Conservation (phyloP, 2,113 vertebrate species). For the Paradoxurus hermaphroditus region DNA sequence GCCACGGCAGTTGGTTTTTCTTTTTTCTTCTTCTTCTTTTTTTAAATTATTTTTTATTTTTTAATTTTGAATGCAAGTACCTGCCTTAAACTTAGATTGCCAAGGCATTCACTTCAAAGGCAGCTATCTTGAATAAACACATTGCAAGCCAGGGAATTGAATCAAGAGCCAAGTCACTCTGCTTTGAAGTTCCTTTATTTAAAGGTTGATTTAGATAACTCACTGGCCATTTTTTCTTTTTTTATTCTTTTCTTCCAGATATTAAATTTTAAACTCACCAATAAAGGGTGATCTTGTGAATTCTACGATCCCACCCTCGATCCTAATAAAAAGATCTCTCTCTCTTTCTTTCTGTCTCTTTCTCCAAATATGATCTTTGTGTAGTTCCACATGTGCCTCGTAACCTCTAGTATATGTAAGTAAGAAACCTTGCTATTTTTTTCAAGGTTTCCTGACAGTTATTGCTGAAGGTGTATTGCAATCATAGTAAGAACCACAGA, state of each 20-base stretch:
- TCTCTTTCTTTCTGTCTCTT: background rate
- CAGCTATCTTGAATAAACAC: background rate
- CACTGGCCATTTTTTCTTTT: background rate
- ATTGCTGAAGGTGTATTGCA: background rate
- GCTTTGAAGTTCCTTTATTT: background rate
- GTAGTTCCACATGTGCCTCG: background rate
- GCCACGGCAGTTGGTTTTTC: background rate
- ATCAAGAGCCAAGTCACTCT: background rate
- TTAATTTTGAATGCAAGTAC: no score
- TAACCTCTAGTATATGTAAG: background rate
- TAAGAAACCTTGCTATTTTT: background rate
- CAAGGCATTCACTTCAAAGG: background rate
- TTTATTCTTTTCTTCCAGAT: background rate
- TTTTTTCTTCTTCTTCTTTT: background rate
- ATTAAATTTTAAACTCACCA: background rate
- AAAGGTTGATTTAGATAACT: background rate
- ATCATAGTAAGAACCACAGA: background rate
- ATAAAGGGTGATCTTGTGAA: background rate
- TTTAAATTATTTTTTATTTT: no score
- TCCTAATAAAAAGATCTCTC: background rate
- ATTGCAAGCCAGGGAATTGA: background rate
- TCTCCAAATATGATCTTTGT: background rate
- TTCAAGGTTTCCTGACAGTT: background rate
- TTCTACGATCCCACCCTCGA: background rate
- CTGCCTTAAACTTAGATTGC: background rate